Percentiles rank a stretch among this genome's conserved stretches.
phyloP scores from a whole-genome alignment of 2,113 vertebrate species.

The Atherinomorus stipes region DNA sequence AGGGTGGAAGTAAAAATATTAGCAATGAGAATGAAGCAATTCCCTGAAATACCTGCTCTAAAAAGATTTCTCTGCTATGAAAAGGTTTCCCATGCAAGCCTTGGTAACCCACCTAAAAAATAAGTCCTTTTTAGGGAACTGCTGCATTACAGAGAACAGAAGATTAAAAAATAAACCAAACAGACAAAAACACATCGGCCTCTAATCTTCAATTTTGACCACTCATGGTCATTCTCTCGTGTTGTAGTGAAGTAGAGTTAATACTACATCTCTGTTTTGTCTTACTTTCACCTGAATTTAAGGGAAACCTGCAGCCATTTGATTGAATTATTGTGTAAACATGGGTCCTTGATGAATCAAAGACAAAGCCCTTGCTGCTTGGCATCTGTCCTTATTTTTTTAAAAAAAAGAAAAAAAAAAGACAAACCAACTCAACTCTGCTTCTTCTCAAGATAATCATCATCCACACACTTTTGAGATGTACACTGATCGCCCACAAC shows the following conservation, averaged over 20 bases:
- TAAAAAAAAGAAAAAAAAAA: no score
- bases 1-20: neutral
- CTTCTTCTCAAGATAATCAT: neutral
- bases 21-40: constrained; percentile 1
- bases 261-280: no score
- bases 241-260: no score
- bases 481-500: neutral
- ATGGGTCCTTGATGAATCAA: neutral
- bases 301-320: neutral
- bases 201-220: no score
- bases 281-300: no score
- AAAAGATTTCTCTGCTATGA: neutral
- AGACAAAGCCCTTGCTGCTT: neutral
- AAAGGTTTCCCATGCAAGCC: neutral
- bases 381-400: neutral
- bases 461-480: neutral
- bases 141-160: neutral
- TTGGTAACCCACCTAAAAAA: neutral
- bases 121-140: no score
- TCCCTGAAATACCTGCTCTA: neutral
- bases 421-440: neutral
- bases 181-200: no score
- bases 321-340: neutral
- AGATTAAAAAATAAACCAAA: no score
- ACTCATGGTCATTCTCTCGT: no score